A percentile compares a stretch with the other conserved stretches of the same genome.
These are phyloP conservation scores for Peribatodes rhomboidaria DNA, from an alignment of 2,888 invertebrate species.

Conservation along the genomic window DNA sequence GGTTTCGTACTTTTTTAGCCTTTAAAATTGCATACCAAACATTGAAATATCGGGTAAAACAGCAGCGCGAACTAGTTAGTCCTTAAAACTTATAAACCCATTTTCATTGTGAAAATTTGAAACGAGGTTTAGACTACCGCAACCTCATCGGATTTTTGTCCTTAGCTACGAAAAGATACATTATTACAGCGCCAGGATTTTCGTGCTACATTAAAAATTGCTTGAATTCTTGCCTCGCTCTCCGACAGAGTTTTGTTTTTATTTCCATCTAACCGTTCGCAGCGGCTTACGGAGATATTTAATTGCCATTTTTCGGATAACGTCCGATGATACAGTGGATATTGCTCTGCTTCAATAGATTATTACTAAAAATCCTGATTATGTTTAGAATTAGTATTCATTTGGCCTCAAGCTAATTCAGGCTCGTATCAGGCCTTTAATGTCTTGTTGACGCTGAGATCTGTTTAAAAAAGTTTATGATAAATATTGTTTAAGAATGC, in stretches of 20 bases:
- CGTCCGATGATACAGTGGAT: constrained; percentile 11
- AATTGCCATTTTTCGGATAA: constrained; percentile 64
- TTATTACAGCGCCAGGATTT: constrained; percentile 68
- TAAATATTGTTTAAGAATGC: no score
- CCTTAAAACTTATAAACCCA: neutral
- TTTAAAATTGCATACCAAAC: no score
- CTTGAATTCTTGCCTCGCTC: constrained; percentile 81
- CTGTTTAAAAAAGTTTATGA: no score
- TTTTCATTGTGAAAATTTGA: constrained; percentile 3
- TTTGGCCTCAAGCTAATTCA: no score
- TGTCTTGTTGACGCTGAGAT: no score
- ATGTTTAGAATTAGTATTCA: neutral
- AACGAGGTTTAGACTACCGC: constrained; percentile 42
- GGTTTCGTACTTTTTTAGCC: no score
- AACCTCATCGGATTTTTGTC: constrained; percentile 65
- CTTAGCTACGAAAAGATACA: constrained; percentile 59
- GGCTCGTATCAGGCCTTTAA: no score
- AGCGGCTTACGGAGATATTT: constrained; percentile 66
- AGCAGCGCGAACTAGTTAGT: no score
- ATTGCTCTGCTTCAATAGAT: neutral
- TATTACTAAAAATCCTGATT: neutral
- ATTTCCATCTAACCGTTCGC: constrained; percentile 64
- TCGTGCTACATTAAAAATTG: constrained; percentile 83
- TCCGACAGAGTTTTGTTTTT: constrained; percentile 73
- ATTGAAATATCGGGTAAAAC: no score